phyloP scores from a whole-genome alignment of 2,113 vertebrate species.

The Tichodroma muraria region DNA sequence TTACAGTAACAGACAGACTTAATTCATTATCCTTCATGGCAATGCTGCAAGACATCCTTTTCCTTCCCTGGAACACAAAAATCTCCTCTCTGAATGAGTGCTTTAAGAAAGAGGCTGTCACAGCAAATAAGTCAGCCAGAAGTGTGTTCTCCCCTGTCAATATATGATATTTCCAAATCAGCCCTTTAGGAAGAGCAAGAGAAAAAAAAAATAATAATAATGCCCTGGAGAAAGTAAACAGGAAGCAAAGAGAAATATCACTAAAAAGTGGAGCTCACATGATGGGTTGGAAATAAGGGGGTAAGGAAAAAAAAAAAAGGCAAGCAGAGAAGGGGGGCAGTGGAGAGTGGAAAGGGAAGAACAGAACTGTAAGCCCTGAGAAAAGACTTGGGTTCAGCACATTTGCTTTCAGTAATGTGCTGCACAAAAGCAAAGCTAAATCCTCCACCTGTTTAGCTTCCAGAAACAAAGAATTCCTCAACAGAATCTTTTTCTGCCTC shows the following conservation, averaged over 20 bases:
- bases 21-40: conserved; percentile 71
- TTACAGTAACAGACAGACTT: conserved; percentile 68
- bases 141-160: background rate
- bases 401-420: background rate
- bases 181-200: background rate
- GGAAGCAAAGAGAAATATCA: background rate
- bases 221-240: background rate
- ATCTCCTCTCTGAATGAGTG: conserved; percentile 25
- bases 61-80: conserved; percentile 34
- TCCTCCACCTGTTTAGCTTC: background rate
- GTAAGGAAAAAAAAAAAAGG: background rate
- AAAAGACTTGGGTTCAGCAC: background rate
- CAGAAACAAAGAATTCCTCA: conserved; percentile 37
- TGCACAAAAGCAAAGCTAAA: background rate
- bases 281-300: background rate
- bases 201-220: background rate
- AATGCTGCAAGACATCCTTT: conserved; percentile 57
- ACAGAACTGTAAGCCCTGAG: background rate
- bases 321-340: background rate
- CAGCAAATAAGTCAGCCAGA: conserved; percentile 3
- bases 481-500: background rate
- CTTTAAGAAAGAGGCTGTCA: conserved; percentile 9
- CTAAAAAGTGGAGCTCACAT: background rate
- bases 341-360: background rate
- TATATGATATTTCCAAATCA: conserved; percentile 44